Evolutionary conservation across 2,113 vertebrate species (phyloP), one percentile per base, ranked within the genome.

Genomic region (Oxygymnocypris stewartii): DNA sequence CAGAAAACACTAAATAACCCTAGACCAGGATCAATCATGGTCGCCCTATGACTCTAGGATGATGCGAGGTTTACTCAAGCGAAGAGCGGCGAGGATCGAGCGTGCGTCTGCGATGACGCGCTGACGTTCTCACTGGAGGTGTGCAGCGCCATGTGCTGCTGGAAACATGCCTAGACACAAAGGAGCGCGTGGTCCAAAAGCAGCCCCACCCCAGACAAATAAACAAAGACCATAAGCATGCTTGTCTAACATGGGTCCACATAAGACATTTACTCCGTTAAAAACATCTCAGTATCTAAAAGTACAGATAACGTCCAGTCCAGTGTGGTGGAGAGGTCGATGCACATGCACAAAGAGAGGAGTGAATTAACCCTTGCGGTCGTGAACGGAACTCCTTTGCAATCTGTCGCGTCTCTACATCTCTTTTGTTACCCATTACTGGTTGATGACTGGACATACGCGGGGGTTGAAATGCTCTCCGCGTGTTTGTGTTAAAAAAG

Each of bases 151-250:
- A 88, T 85, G 87, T 85, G 87, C 84, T 83, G 63, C 79, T 49
- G 85, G 89, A 88, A 88, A 90, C 71, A 90, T 89, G 87, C 78
- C 90, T 40, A 79, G 83, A 82, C 88, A 88, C 90, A 59, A 86
- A 84, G 80, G 13, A 71, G 67, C 84, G 37, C 80, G 84, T 87
- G 92, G 91, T 85, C 90, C 86, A 63, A 85, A 77, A 71, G 76
- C 86, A 85, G 92, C 93, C 91, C 92, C 94, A 91, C 92, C 94
- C 93, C 28, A 18, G n/a, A 63, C 18, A 54, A 69, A 86, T 90
- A 89, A 93, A 92, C 92, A 94, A 91, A 90, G 90, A 86, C 82
- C 18, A 0, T n/a, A 16, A n/a, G 25, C 65, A 54, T 11, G 14
- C 9, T 4, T 23, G 6, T 77, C 42, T 76, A 40, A n/a, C 37